phyloP scores from a whole-genome alignment of 2,797 vertebrate species.

The Pristis pectinata region DNA sequence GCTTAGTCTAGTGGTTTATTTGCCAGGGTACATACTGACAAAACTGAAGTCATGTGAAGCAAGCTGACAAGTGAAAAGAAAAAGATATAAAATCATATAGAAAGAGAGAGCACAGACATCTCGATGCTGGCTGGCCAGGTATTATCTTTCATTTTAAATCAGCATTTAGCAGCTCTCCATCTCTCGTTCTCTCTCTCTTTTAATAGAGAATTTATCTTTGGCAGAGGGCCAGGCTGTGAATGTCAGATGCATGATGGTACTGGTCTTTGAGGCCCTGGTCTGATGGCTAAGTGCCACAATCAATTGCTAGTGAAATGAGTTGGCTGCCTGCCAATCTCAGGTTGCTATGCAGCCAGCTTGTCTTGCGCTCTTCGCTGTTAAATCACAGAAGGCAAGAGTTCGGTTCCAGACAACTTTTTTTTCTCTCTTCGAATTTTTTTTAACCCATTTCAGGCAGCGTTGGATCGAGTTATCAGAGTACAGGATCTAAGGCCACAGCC shows the following conservation, averaged over 20 bases:
- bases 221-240: conserved; percentile 60
- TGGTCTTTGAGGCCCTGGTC: conserved; percentile 51
- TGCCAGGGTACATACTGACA: conserved; percentile 22
- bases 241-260: conserved; percentile 62
- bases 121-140: conserved; percentile 4
- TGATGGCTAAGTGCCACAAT: conserved; percentile 64
- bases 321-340: conserved; percentile 65
- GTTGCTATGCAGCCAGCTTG: conserved; percentile 72
- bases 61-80: conserved; percentile 9
- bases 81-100: background rate
- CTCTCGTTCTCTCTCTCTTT: background rate
- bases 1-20: background rate
- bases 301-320: conserved; percentile 81
- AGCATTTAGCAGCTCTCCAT: conserved; percentile 34
- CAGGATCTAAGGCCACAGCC: background rate
- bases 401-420: conserved; percentile 39
- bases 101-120: background rate
- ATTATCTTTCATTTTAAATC: conserved; percentile 37
- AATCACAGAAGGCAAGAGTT: conserved; percentile 49
- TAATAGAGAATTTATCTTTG: conserved; percentile 36
- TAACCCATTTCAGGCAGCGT: conserved; percentile 43
- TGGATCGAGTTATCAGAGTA: background rate
- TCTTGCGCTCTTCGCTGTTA: conserved; percentile 67
- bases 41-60: conserved; percentile 21
- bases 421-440: conserved; percentile 44